A percentile compares a stretch with the other conserved stretches of the same genome.
Evolutionary conservation across 1,140 invertebrate genomes (phyloP).

Genomic region (Zaprionus inermis): DNA sequence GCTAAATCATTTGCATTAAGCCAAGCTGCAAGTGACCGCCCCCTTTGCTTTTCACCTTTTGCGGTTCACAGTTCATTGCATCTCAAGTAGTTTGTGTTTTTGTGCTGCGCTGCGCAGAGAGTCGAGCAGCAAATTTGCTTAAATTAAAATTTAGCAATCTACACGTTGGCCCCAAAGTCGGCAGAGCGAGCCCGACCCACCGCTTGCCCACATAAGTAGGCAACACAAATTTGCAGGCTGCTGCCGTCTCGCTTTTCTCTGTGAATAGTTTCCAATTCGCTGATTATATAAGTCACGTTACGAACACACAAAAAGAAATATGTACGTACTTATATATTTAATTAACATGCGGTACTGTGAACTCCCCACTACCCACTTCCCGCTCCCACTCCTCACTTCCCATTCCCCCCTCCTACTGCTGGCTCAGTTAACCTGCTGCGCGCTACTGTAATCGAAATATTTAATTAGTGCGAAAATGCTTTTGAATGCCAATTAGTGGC

Average conservation of each 20-base stretch:
- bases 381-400: background rate
- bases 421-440: background rate
- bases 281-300: slow-evolving; percentile 57
- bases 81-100: slow-evolving; percentile 63
- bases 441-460: slow-evolving; percentile 74
- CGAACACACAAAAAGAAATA: slow-evolving; percentile 43
- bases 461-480: slow-evolving; percentile 81
- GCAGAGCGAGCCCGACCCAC: too few relatives aligned
- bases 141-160: slow-evolving; percentile 69
- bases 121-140: slow-evolving; percentile 64
- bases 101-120: slow-evolving; percentile 9
- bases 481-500: slow-evolving; percentile 82
- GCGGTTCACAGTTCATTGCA: slow-evolving; percentile 73
- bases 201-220: slow-evolving; percentile 60
- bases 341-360: slow-evolving; percentile 61
- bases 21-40: slow-evolving; percentile 40
- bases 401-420: background rate
- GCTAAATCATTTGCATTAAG: slow-evolving; percentile 77
- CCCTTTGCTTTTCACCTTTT: slow-evolving; percentile 65
- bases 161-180: too few relatives aligned
- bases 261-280: slow-evolving; percentile 77
- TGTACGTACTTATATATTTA: slow-evolving; percentile 42
- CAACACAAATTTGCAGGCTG: slow-evolving; percentile 56
- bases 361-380: too few relatives aligned
- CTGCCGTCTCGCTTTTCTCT: slow-evolving; percentile 9